Base-by-base conservation (phyloP, 2,888 invertebrate genomes). In the Bimastos eiseni region DNA sequence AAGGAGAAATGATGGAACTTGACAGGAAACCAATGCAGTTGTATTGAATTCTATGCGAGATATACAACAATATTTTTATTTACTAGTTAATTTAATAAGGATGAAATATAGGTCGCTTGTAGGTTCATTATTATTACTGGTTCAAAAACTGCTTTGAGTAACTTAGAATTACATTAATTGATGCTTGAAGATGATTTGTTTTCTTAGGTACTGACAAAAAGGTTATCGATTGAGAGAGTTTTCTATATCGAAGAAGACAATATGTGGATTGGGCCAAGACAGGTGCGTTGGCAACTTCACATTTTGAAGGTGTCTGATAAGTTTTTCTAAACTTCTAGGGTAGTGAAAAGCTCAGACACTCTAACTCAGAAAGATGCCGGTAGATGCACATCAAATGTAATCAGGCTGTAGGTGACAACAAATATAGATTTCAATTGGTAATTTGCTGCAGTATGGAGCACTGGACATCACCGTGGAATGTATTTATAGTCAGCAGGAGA, bases 181-280 rank as follows among this genome's bases (percentile, higher is more conserved):
- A 6, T 70, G n/a, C 13, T 70, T 70, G 11, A 49, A 24, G 1
- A 70, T 70, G 30, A n/a, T 70, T 70, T 70, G 30, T 70, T 30
- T 70, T 70, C 49, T 37, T 89, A 89, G 96, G 98, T 98, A 24
- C 96, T 98, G 93, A 98, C 98, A 95, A 96, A 98, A 92, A 98
- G 98, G 92, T 96, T 98, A 94, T 98, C 98, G 95, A 98, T 98
- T 96, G 98, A 94, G 91, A 92, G 92, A 70, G 94, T 94, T 44
- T 91, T 93, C 55, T 93, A 93, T 92, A 91, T 92, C 24, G 95
- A 94, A 90, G 91, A 92, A 91, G 97, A 98, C 33, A 99, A 99
- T 95, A 97, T 99, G 94, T 99, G 99, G 99, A 96, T 99, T 93
- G 99, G 99, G 13, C 92, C 89, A 93, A 94, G 92, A 93, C 93